Conservation (phyloP, 2,113 vertebrate genomes). For the Marmota monax region DNA sequence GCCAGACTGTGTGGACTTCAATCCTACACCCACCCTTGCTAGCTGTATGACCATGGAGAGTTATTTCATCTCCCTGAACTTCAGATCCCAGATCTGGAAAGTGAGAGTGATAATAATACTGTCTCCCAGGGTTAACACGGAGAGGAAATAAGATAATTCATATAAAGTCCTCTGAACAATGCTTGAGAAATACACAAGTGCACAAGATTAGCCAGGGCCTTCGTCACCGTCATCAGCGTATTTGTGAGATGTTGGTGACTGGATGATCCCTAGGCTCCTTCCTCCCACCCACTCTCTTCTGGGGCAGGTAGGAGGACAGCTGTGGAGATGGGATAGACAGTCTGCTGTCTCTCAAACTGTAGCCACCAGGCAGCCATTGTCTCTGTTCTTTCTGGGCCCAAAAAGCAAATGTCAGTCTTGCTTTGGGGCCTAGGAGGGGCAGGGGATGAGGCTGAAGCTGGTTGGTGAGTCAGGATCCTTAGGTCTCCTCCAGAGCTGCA, state of each 20-base stretch:
- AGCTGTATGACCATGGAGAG: not conserved
- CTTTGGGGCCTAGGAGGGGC: not conserved
- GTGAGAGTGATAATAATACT: not conserved
- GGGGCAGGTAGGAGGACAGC: not conserved
- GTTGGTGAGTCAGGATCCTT: not conserved
- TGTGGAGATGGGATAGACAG: not conserved
- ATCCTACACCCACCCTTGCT: not conserved
- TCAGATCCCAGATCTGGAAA: not conserved
- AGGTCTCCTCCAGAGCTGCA: not conserved
- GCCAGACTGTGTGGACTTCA: not conserved
- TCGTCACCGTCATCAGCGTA: rapidly evolving
- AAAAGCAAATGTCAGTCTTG: not conserved
- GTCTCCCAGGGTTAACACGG: not conserved
- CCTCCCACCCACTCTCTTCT: not conserved
- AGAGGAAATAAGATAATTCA: not conserved
- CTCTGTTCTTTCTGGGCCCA: not conserved
- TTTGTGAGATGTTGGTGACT: not conserved
- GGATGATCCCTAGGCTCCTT: not conserved
- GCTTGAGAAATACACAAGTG: not conserved
- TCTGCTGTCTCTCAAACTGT: not conserved
- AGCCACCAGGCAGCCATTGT: not conserved
- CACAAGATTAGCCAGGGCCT: not conserved
- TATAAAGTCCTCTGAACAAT: not conserved
- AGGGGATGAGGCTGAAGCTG: not conserved
- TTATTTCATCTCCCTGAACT: not conserved